These are phyloP conservation scores for Sympetrum striolatum DNA, from an alignment of 2,888 invertebrate genomes.

Conservation along the genomic window DNA sequence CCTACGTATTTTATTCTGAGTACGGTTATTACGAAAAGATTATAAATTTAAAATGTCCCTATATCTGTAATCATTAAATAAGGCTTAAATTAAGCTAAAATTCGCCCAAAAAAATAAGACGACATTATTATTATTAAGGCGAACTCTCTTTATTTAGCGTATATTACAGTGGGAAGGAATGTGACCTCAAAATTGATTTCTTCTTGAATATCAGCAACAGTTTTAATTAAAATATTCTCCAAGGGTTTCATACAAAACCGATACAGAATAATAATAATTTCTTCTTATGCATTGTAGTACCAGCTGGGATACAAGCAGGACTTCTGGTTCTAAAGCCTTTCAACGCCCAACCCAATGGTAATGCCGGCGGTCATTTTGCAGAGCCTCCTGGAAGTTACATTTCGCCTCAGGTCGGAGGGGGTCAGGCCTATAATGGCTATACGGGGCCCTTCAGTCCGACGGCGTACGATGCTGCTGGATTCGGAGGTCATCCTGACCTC, in stretches of 20 bases:
- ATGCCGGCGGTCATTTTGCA: not conserved
- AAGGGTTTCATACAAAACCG: constrained; percentile 49
- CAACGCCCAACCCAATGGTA: constrained; percentile 43
- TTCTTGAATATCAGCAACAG: too few relatives aligned
- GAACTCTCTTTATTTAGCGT: too few relatives aligned
- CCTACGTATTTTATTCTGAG: too few relatives aligned
- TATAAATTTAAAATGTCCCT: too few relatives aligned
- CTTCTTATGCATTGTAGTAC: constrained; percentile 52
- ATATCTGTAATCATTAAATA: too few relatives aligned
- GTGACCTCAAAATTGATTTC: too few relatives aligned
- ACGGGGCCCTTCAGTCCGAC: not conserved
- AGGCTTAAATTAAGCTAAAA: too few relatives aligned
- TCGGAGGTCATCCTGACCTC: not conserved
- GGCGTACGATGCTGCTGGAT: not conserved
- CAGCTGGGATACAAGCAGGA: constrained; percentile 57
- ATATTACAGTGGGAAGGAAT: too few relatives aligned
- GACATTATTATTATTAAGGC: too few relatives aligned
- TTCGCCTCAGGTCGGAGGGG: not conserved
- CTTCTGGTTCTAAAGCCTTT: constrained; percentile 57
- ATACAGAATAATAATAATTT: not conserved
- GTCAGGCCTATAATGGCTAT: not conserved
- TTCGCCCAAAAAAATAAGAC: too few relatives aligned
- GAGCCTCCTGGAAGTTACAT: constrained; percentile 20
- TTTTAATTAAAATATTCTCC: constrained; percentile 38
- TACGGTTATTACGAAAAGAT: too few relatives aligned